Conservation (phyloP, 2,888 invertebrate species). For the Nebria salina region DNA sequence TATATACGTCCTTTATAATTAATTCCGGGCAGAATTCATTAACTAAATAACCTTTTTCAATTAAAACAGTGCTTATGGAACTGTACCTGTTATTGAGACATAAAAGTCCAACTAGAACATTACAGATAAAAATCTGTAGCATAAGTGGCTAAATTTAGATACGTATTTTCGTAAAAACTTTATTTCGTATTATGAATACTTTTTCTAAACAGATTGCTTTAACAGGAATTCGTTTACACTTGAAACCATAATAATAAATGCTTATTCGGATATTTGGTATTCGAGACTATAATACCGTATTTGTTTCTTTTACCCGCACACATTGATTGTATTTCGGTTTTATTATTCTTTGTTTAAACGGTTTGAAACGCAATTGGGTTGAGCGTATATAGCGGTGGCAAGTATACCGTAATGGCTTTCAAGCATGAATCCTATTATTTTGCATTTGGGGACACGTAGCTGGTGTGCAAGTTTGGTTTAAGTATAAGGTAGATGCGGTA, state of each 20-base stretch:
- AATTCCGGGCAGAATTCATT: neutral
- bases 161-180: too few relatives aligned
- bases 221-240: neutral
- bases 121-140: too few relatives aligned
- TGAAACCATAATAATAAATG: neutral
- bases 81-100: neutral
- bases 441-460: conserved; percentile 1
- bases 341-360: neutral
- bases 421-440: neutral
- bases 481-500: neutral
- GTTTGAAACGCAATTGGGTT: neutral
- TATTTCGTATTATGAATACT: neutral
- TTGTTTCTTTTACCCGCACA: neutral
- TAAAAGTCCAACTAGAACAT: too few relatives aligned
- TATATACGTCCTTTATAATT: neutral
- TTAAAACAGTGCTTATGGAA: neutral
- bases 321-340: neutral
- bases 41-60: neutral
- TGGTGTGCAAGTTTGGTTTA: neutral
- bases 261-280: neutral
- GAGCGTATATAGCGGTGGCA: neutral
- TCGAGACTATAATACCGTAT: neutral
- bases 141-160: too few relatives aligned
- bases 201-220: neutral
- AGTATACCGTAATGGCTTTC: neutral